These are phyloP conservation scores for Catostomus latipinnis DNA, from an alignment of 2,797 vertebrate species.

Conservation along the genomic window DNA sequence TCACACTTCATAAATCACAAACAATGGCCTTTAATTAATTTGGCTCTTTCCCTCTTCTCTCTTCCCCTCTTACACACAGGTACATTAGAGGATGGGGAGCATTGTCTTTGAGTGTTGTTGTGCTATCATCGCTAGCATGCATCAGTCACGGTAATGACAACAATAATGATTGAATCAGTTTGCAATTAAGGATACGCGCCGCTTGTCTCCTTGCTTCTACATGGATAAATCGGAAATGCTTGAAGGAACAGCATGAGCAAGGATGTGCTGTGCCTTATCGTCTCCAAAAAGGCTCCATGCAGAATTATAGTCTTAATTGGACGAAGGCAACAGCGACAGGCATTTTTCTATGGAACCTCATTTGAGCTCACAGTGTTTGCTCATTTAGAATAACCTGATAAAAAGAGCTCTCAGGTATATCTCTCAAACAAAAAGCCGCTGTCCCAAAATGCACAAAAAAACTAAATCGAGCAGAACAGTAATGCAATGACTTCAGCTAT, in stretches of 20 bases:
- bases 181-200: constrained; percentile 71
- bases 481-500: constrained; percentile 23
- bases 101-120: constrained; percentile 34
- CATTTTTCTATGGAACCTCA: constrained; percentile 42
- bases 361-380: constrained; percentile 32
- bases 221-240: constrained; percentile 68
- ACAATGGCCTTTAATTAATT: constrained; percentile 47
- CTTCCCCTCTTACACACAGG: constrained; percentile 23
- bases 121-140: constrained; percentile 31
- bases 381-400: constrained; percentile 49
- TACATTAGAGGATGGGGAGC: constrained; percentile 4
- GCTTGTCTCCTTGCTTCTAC: constrained; percentile 75
- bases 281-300: constrained; percentile 39
- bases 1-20: constrained; percentile 54
- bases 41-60: constrained; percentile 30
- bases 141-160: constrained; percentile 62
- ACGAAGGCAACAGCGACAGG: constrained; percentile 22
- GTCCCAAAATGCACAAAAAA: constrained; percentile 11
- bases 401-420: constrained; percentile 41
- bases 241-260: constrained; percentile 49
- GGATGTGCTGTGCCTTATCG: constrained; percentile 42
- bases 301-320: constrained; percentile 58
- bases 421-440: neutral
- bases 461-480: constrained; percentile 12
- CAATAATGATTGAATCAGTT: constrained; percentile 74